Evolutionary conservation across 2,113 vertebrate species (phyloP).

Genomic region (Platichthys stellatus): DNA sequence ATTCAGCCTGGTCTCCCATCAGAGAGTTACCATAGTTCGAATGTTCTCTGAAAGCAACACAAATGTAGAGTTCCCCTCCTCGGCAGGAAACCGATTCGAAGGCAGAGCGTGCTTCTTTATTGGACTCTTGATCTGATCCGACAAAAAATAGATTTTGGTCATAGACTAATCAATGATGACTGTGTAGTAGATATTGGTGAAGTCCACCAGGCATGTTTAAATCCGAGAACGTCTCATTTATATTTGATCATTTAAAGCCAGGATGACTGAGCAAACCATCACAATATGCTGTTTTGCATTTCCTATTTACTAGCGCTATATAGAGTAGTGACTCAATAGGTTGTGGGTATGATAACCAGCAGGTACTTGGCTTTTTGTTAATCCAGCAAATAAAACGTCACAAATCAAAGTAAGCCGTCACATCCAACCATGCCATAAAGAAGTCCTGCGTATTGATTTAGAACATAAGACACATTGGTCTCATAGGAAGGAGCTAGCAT

Average conservation of each 20-base stretch:
- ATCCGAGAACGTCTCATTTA: background rate
- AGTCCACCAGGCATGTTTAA: background rate
- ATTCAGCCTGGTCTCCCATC: conserved; percentile 8
- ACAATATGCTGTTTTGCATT: no score
- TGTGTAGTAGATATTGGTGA: background rate
- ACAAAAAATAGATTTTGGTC: background rate
- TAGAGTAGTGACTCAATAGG: background rate
- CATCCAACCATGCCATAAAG: background rate
- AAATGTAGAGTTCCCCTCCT: background rate
- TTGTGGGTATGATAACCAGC: background rate
- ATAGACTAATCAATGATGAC: background rate
- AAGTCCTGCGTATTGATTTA: background rate
- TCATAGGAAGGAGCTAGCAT: background rate
- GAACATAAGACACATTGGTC: background rate
- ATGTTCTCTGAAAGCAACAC: conserved; percentile 2
- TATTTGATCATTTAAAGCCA: background rate
- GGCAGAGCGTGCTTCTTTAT: background rate
- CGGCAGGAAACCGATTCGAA: background rate
- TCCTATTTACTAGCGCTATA: no score
- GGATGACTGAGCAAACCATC: background rate
- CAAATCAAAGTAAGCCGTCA: background rate
- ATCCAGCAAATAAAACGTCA: background rate
- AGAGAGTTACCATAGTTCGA: background rate
- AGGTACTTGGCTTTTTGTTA: background rate
- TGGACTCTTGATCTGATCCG: background rate